Evolutionary conservation across 2,797 vertebrate genomes (phyloP).

Genomic region (Darevskia mixta): DNA sequence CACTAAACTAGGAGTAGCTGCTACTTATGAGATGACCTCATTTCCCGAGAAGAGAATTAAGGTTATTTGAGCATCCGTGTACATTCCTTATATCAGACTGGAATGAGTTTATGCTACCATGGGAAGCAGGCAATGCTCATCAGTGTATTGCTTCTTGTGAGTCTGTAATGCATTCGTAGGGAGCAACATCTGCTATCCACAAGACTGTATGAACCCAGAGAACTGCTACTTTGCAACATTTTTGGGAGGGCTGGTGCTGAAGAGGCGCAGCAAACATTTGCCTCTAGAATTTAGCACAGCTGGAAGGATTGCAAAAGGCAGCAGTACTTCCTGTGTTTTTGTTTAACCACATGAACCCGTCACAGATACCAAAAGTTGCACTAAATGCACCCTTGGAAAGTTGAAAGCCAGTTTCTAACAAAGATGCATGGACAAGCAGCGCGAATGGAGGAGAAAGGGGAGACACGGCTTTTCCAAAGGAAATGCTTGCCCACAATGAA

Average conservation of each 20-base stretch:
- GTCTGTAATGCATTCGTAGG: neutral
- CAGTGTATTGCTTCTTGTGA: slow-evolving; percentile 11
- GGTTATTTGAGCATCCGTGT: slow-evolving; percentile 10
- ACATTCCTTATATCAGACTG: neutral
- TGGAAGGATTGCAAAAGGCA: no score
- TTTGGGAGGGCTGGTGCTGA: no score
- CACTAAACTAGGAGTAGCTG: slow-evolving; percentile 8
- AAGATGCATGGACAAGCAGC: no score
- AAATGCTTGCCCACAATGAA: no score
- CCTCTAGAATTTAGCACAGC: no score
- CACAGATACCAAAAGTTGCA: no score
- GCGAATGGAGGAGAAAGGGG: no score
- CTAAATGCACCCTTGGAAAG: no score
- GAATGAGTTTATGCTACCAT: neutral
- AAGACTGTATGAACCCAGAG: neutral
- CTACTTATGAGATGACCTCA: neutral
- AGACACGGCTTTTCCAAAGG: no score
- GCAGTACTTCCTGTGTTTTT: neutral
- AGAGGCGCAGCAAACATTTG: no score
- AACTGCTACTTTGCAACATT: neutral
- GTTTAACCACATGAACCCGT: no score
- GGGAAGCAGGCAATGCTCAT: neutral
- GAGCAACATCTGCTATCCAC: neutral
- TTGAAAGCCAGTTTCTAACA: no score
- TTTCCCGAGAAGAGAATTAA: slow-evolving; percentile 19